Conservation (phyloP, 1,140 invertebrate genomes). For the Aphaenogaster ashmeadi region DNA sequence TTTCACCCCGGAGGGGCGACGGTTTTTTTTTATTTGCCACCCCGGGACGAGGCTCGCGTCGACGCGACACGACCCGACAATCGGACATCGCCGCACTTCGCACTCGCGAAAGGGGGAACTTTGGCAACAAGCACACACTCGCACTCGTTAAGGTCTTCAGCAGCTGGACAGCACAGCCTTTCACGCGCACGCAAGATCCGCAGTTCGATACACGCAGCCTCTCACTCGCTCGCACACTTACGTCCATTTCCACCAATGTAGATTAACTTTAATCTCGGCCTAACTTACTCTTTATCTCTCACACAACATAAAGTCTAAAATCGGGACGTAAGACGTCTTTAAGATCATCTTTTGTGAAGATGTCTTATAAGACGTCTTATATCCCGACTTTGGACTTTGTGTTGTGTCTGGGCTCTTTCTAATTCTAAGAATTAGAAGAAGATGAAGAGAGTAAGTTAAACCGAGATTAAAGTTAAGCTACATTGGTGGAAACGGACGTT, state of each 20-base stretch:
- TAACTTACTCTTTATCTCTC: too few relatives aligned
- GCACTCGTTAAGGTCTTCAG: slow-evolving; percentile 67
- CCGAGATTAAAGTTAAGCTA: too few relatives aligned
- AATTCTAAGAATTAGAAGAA: too few relatives aligned
- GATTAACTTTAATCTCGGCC: too few relatives aligned
- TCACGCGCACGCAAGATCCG: slow-evolving; percentile 67
- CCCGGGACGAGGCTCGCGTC: slow-evolving; percentile 8
- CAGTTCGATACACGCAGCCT: slow-evolving; percentile 50
- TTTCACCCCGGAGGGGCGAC: not conserved
- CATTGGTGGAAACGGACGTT: not conserved
- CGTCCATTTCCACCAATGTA: not conserved
- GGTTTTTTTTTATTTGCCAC: slow-evolving; percentile 21
- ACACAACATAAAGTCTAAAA: too few relatives aligned
- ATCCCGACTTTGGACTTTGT: too few relatives aligned
- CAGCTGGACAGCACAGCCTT: slow-evolving; percentile 81
- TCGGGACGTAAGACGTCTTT: too few relatives aligned
- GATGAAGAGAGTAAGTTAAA: too few relatives aligned
- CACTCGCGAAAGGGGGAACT: slow-evolving; percentile 77
- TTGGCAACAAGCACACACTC: slow-evolving; percentile 83
- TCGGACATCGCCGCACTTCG: slow-evolving; percentile 71
- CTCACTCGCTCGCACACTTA: slow-evolving; percentile 21
- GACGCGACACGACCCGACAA: slow-evolving; percentile 42
- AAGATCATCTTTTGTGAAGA: too few relatives aligned
- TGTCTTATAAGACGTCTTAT: too few relatives aligned
- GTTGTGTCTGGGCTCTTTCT: too few relatives aligned